Evolutionary conservation across 2,888 invertebrate species (phyloP).

Genomic region (Zaprionus lineosus): DNA sequence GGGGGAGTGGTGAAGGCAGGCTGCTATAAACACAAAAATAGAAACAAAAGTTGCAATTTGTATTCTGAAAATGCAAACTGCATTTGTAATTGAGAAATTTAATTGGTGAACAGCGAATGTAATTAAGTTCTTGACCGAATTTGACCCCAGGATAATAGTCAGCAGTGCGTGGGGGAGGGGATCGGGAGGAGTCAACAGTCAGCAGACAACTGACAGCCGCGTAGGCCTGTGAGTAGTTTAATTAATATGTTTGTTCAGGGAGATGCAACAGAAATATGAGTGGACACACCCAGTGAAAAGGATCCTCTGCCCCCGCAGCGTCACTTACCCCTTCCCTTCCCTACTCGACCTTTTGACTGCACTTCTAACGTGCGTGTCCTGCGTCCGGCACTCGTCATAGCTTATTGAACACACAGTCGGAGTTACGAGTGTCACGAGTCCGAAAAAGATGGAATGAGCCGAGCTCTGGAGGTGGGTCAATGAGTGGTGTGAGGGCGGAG

Average conservation of each 20-base stretch:
- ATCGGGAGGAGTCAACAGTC: background rate
- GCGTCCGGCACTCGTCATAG: slow-evolving; percentile 60
- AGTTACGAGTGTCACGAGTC: slow-evolving; percentile 2
- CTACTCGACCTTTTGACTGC: no score
- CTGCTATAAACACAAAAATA: slow-evolving; percentile 58
- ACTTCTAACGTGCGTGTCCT: slow-evolving; percentile 29
- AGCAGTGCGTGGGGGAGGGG: background rate
- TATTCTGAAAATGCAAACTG: slow-evolving; percentile 43
- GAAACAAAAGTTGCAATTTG: slow-evolving; percentile 10
- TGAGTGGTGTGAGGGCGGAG: no score
- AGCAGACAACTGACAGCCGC: slow-evolving; percentile 66
- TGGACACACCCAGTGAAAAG: slow-evolving; percentile 39
- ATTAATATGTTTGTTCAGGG: slow-evolving; percentile 65
- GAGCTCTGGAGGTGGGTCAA: no score
- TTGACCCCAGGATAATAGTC: slow-evolving; percentile 31
- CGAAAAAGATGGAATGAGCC: no score
- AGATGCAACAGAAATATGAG: slow-evolving; percentile 50
- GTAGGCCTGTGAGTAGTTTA: slow-evolving; percentile 65
- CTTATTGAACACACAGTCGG: slow-evolving; percentile 71
- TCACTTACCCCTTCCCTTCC: no score
- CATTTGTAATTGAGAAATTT: slow-evolving; percentile 27
- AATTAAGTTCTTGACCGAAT: slow-evolving; percentile 67
- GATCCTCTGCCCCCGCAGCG: no score
- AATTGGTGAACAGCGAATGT: slow-evolving; percentile 54
- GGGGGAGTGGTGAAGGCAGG: slow-evolving; percentile 4